Conservation (phyloP, 2,797 vertebrate species). For the Netta rufina region DNA sequence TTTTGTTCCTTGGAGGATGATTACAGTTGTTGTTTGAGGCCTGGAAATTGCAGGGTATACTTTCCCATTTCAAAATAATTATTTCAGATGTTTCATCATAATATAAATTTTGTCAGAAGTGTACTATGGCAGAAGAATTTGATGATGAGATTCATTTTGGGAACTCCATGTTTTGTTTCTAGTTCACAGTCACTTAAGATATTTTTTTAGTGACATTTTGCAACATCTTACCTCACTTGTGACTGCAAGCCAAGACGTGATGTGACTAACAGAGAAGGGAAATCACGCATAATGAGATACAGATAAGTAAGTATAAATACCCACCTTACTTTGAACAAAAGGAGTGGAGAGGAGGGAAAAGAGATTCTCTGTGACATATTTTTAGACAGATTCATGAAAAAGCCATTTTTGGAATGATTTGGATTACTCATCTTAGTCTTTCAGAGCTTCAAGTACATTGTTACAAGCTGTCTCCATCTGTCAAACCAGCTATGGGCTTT, state of each 20-base stretch:
- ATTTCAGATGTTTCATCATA: not conserved
- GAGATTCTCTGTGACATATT: conserved; percentile 45
- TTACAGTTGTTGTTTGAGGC: not conserved
- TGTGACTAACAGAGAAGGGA: conserved; percentile 60
- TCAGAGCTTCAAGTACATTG: conserved; percentile 21
- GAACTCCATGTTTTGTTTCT: conserved; percentile 32
- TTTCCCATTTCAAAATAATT: conserved; percentile 43
- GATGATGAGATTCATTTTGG: conserved; percentile 12
- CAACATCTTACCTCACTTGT: conserved; percentile 22
- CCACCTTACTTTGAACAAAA: not conserved
- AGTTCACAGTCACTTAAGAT: not conserved
- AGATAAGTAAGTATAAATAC: conserved; percentile 30
- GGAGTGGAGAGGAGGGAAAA: not conserved
- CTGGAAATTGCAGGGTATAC: conserved; percentile 34
- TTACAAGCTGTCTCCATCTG: conserved; percentile 58
- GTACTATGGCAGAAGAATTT: not conserved
- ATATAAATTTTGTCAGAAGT: conserved; percentile 12
- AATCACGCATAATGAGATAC: conserved; percentile 52
- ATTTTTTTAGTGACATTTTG: conserved; percentile 64
- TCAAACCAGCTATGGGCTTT: conserved; percentile 14
- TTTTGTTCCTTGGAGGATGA: not conserved
- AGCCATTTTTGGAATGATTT: conserved; percentile 32
- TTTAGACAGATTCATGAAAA: conserved; percentile 50
- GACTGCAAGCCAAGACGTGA: conserved; percentile 49
- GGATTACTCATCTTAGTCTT: conserved; percentile 50